Evolutionary conservation across 2,797 vertebrate species (phyloP), one percentile per base, ranked within the genome.

Genomic region (Siniperca scherzeri): DNA sequence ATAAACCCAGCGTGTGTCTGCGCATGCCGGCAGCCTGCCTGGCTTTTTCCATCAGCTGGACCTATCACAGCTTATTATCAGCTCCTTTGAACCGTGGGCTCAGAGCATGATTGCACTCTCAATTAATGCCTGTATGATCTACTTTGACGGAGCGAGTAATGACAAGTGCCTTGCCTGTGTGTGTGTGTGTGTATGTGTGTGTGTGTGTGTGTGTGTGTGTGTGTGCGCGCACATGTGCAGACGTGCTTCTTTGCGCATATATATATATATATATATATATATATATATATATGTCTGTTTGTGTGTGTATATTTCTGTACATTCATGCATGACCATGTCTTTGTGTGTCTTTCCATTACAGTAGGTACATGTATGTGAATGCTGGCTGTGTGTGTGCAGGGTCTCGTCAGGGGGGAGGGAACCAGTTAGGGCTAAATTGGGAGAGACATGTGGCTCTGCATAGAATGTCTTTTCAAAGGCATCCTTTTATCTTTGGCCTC

Each of bases 41-140:
- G 80, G 79, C 77, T 89, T 89, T 87, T 93, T 90, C 92, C 91
- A 94, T 95, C 94, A 94, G 89, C 88, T 89, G 90, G 92, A 92
- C 90, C 91, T 90, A 95, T 96, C 94, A 94, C 87, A 90, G 91
- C 91, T 94, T 93, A 94, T 96, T 95, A 95, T 93, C 88, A 92
- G 93, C 88, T 92, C 91, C 91, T 95, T 94, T 96, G 92, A 95
- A 96, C 94, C 90, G 53, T 93, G 90, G 84, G 84, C 95, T 94
- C 92, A 86, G 90, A 94, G 90, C 91, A 92, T 93, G 94, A 95
- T 94, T 90, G 87, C 92, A 92, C 87, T 92, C 88, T 92, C 93
- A 96, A 95, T 96, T 94, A 95, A 94, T 84, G 90, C 69, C 87
- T 84, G 79, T 91, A 91, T 93, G 90, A 95, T 95, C 91, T 92